phyloP scores from a whole-genome alignment of 1,140 invertebrate genomes.

The Atopsyche davidsoni region DNA sequence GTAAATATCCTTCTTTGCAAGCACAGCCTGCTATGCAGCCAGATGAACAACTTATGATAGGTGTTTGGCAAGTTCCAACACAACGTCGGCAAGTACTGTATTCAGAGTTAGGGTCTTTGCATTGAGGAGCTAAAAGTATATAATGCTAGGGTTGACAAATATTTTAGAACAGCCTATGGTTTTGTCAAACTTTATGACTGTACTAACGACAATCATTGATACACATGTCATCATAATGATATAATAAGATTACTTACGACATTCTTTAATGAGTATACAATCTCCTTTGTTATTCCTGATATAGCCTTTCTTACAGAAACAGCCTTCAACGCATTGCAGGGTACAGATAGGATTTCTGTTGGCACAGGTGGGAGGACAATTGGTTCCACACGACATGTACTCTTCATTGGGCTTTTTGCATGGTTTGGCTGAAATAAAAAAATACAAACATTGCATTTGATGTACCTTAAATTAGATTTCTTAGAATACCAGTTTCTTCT shows the following conservation, averaged over 20 bases:
- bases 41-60: not conserved
- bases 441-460: not conserved
- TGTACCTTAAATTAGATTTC: not conserved
- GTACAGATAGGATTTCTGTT: slow-evolving; percentile 4
- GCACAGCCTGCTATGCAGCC: not conserved
- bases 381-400: slow-evolving; percentile 2
- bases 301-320: slow-evolving; percentile 10
- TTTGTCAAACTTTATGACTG: too few relatives aligned
- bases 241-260: not conserved
- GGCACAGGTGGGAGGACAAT: slow-evolving; percentile 1
- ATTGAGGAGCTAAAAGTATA: not conserved
- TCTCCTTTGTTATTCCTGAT: slow-evolving; percentile 1
- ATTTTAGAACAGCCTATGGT: not conserved
- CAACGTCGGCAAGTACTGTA: not conserved
- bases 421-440: too few relatives aligned
- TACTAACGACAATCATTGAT: not conserved
- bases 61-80: not conserved
- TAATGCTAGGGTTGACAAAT: not conserved
- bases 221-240: not conserved
- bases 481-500: too few relatives aligned
- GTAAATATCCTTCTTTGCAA: not conserved
- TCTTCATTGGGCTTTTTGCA: slow-evolving; percentile 6
- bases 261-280: not conserved
- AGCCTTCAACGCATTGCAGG: not conserved
- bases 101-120: not conserved